Percentiles rank a stretch among this genome's conserved stretches.
These are phyloP conservation scores for Odontomachus brunneus DNA, from an alignment of 1,140 invertebrate genomes.

Conservation along the genomic window DNA sequence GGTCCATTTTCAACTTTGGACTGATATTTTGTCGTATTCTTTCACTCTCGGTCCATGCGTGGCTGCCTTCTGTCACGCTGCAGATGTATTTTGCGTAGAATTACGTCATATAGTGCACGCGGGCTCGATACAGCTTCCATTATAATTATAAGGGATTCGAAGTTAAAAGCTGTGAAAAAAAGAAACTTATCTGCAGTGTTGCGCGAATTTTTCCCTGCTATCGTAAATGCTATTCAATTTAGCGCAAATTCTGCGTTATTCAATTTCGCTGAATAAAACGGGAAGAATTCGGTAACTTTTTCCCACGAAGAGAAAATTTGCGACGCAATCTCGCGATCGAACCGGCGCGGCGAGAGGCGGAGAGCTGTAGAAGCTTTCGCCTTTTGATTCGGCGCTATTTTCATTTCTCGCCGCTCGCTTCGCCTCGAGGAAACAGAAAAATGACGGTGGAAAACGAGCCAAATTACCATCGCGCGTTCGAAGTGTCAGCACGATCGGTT, in stretches of 20 bases:
- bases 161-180: too few relatives aligned
- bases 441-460: conserved; percentile 25
- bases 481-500: conserved; percentile 72
- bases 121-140: background rate
- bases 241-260: background rate
- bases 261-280: background rate
- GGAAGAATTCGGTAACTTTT: background rate
- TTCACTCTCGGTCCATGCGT: background rate
- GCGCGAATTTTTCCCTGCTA: too few relatives aligned
- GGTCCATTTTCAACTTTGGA: conserved; percentile 21
- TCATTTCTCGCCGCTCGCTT: conserved; percentile 5
- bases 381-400: conserved; percentile 30
- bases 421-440: conserved; percentile 31
- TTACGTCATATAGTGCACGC: too few relatives aligned
- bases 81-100: background rate
- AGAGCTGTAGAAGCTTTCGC: background rate
- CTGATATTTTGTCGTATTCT: conserved; percentile 38
- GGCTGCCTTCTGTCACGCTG: background rate
- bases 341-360: background rate
- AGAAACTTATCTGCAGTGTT: too few relatives aligned
- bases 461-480: conserved; percentile 46
- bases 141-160: too few relatives aligned
- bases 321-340: background rate
- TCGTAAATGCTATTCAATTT: background rate
- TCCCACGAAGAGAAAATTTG: background rate